Evolutionary conservation across 2,888 invertebrate genomes (phyloP), one percentile per base, ranked within the genome.

Genomic region (Trissonchulus latispiculum): DNA sequence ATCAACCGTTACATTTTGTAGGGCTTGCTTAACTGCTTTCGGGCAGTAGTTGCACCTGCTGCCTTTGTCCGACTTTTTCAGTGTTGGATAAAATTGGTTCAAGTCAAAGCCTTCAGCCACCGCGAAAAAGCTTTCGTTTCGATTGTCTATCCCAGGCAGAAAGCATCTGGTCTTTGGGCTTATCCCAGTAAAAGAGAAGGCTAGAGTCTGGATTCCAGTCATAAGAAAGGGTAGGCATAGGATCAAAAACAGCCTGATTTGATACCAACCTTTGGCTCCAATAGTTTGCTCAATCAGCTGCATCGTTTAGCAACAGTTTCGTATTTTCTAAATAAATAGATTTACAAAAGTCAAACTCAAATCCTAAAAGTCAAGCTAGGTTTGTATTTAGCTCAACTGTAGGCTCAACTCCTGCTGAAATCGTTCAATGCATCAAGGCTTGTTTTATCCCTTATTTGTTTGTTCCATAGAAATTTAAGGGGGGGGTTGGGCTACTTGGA

Each of bases 221-320:
- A 73, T 18, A 1, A 70, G 2, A 29, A 33, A 70, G 23, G 75
- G 75, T 18, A 75, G 28, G 23, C 35, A 61, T 15, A 73, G 36
- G 1, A 73, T 23, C 2, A 8, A 37, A 67, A 33, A 73, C 28
- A 72, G 33, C 15, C 32, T 59, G 23, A 48, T 68, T 59, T 74
- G 74, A 36, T 72, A 74, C 8, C 74, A 72, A 35, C 74, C 74
- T 67, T 67, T 72, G 2, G 67, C 59, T 2, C 74, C 74, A 23
- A 74, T 28, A 29, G 33, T 59, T 62, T 74, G 23, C 1, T 48
- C 8, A 15, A 74, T 70, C 36, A 35, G 2, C 2, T 72, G 18
- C 74, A 74, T 74, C n/a, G n/a, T n/a, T n/a, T n/a, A n/a, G n/a
- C n/a, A n/a, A n/a, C n/a, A n/a, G n/a, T n/a, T n/a, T n/a, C n/a